Conservation (phyloP, 2,113 vertebrate species). For the Silurus asotus region DNA sequence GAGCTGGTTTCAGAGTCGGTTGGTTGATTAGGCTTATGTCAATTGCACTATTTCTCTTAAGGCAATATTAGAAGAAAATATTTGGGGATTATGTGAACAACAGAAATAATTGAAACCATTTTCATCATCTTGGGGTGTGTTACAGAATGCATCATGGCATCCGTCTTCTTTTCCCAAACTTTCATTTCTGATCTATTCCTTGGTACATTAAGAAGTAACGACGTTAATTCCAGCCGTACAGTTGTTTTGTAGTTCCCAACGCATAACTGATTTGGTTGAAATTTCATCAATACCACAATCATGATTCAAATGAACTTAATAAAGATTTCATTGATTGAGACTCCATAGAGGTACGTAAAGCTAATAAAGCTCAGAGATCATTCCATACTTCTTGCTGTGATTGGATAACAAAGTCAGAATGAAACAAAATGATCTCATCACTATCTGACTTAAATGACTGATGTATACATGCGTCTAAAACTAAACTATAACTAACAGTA, state of each 20-base stretch:
- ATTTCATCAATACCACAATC: background rate
- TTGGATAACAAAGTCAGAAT: background rate
- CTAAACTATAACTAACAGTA: background rate
- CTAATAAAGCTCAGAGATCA: too few relatives aligned
- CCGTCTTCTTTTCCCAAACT: background rate
- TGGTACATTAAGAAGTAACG: background rate
- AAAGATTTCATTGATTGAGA: background rate
- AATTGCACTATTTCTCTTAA: background rate
- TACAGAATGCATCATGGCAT: background rate
- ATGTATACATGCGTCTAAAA: background rate
- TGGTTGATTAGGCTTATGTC: background rate
- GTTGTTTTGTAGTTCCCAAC: background rate
- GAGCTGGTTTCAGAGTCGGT: background rate
- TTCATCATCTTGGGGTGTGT: background rate
- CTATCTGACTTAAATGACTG: background rate
- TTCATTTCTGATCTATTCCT: background rate
- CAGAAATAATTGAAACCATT: background rate
- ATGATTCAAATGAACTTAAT: background rate
- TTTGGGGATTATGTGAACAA: background rate
- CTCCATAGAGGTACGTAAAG: background rate
- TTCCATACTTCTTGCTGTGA: background rate
- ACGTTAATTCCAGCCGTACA: background rate
- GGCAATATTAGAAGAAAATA: background rate
- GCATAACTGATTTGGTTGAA: background rate
- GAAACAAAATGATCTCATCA: background rate